Base-by-base conservation (phyloP, 2,888 invertebrate species). In the Tetragonisca angustula region DNA sequence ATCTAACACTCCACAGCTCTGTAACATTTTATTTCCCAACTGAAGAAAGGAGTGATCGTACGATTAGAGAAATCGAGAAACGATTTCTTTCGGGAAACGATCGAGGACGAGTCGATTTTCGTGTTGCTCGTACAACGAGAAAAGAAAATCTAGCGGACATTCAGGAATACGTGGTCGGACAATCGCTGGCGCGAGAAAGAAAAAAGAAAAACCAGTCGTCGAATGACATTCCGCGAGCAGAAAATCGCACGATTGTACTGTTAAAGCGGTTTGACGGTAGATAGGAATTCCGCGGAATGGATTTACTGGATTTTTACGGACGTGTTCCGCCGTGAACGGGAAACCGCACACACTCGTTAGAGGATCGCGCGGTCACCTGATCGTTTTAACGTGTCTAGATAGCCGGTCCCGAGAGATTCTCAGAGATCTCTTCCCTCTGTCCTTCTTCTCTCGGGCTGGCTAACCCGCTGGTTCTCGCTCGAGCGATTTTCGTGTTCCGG, bases 401-500 rank as follows among this genome's bases (percentile, higher is more conserved):
- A 81, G 64, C 64, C 52, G 68, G 56, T 59, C 52, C 50, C 52
- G 32, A 73, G 32, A 73, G 59, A 15, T 43, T 69, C 70, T 64
- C 61, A 56, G 61, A 21, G 24, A 11, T 21, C 79, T 21, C 50
- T 62, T 21, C 79, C n/a, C 36, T 62, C 76, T 68, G 71, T 75
- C 75, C 74, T 73, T 64, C 65, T 70, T 68, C 79, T 49, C 43
- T 62, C 49, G 65, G 5, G 43, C 62, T 43, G 61, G 27, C 49
- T 74, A n/a, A 71, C 73, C 64, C 84, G 76, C 75, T 9, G 43
- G 73, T 88, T 84, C 61, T 84, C 91, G 92, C 89, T 91, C 88
- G 89, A 90, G 90, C 89, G 89, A 90, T 59, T 87, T 86, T 89
- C 83, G 89, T 92, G 93, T 93, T 93, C 93, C 93, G 93, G 93